These are phyloP conservation scores for Hystrix cristata DNA, from an alignment of 2,113 vertebrate species.

Conservation along the genomic window DNA sequence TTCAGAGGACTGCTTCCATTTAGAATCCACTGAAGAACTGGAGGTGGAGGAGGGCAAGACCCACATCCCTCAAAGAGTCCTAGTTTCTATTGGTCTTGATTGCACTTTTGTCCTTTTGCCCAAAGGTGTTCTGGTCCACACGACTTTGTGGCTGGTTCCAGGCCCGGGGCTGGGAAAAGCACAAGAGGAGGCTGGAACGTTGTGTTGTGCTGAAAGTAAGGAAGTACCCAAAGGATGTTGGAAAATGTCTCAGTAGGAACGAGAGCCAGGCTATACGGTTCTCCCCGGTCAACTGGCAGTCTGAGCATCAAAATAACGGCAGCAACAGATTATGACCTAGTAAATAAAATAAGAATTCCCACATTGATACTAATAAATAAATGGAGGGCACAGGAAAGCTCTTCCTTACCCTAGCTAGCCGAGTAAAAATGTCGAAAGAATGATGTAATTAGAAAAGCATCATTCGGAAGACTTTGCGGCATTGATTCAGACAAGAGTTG, in stretches of 20 bases:
- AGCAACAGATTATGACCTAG: background rate
- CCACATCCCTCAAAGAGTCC: background rate
- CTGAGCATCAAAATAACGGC: background rate
- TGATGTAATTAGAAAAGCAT: background rate
- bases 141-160: background rate
- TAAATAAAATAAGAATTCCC: background rate
- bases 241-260: background rate
- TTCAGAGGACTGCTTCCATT: background rate
- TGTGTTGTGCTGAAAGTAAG: background rate
- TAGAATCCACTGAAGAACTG: background rate
- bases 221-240: background rate
- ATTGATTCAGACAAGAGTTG: background rate
- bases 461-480: background rate
- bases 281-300: background rate
- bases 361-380: background rate
- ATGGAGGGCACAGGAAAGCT: background rate
- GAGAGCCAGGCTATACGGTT: background rate
- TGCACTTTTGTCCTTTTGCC: background rate
- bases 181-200: background rate
- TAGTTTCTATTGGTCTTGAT: background rate
- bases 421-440: background rate
- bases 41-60: background rate
- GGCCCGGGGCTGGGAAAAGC: background rate
- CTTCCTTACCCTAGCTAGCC: background rate
- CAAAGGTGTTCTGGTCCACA: background rate